phyloP scores from a whole-genome alignment of 2,113 vertebrate genomes.

The Vulpes lagopus region DNA sequence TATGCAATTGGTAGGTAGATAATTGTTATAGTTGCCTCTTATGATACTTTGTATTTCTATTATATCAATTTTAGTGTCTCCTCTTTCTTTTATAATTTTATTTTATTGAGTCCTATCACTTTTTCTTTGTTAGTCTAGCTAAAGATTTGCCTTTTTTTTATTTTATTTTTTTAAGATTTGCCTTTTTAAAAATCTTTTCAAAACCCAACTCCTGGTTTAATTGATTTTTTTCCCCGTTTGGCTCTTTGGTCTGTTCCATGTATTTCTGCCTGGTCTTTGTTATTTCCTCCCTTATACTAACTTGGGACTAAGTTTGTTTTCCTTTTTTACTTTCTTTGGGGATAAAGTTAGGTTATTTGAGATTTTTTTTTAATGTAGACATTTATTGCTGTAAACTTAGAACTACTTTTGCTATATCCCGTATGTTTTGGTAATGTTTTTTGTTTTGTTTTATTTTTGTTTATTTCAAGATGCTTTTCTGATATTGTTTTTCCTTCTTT shows the following conservation, averaged over 20 bases:
- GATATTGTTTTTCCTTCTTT: background rate
- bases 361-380: background rate
- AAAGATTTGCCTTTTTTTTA: background rate
- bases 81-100: background rate
- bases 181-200: background rate
- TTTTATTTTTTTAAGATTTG: background rate
- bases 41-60: background rate
- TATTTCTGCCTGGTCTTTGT: background rate
- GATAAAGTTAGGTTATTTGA: background rate
- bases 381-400: background rate
- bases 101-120: background rate
- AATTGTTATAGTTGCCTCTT: background rate
- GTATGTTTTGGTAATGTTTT: background rate
- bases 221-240: background rate
- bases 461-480: background rate
- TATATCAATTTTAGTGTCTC: background rate
- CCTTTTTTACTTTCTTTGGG: background rate
- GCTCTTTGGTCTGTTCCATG: background rate
- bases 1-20: too few species aligned
- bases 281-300: background rate
- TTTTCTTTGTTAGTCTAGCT: background rate
- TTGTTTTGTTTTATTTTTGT: background rate
- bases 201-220: background rate
- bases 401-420: background rate
- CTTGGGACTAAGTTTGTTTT: background rate